These are phyloP conservation scores for Phylloscopus collybita DNA, from an alignment of 2,797 vertebrate species.

Conservation along the genomic window DNA sequence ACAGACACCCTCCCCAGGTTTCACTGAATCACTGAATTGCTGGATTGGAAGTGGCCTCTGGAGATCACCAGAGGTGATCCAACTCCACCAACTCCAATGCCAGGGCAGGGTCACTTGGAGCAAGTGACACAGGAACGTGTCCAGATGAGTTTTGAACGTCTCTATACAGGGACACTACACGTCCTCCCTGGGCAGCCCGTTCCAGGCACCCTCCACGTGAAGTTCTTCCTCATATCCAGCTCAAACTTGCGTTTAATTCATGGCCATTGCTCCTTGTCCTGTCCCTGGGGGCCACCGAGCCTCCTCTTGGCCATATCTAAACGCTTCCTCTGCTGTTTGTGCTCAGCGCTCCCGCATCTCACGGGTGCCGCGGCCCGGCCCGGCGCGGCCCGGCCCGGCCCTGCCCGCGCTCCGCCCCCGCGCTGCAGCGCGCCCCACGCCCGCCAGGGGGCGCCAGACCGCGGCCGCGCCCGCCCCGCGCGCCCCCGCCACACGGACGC, in stretches of 20 bases:
- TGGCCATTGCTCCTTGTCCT: neutral
- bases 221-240: neutral
- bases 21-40: neutral
- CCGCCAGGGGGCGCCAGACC: neutral
- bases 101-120: neutral
- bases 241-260: neutral
- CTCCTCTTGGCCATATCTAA: rapidly evolving
- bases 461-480: neutral
- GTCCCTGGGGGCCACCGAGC: no score
- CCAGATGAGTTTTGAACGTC: neutral
- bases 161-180: no score
- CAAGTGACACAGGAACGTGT: no score
- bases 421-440: neutral
- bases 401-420: neutral
- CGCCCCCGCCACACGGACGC: neutral
- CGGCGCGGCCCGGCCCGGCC: neutral
- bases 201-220: neutral
- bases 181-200: neutral
- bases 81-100: neutral
- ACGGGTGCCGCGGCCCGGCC: neutral
- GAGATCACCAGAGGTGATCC: neutral
- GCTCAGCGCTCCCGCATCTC: rapidly evolving
- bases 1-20: neutral
- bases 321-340: rapidly evolving
- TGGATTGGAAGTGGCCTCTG: neutral